Conservation (phyloP, 2,113 vertebrate genomes). For the Tetraodon nigroviridis region DNA sequence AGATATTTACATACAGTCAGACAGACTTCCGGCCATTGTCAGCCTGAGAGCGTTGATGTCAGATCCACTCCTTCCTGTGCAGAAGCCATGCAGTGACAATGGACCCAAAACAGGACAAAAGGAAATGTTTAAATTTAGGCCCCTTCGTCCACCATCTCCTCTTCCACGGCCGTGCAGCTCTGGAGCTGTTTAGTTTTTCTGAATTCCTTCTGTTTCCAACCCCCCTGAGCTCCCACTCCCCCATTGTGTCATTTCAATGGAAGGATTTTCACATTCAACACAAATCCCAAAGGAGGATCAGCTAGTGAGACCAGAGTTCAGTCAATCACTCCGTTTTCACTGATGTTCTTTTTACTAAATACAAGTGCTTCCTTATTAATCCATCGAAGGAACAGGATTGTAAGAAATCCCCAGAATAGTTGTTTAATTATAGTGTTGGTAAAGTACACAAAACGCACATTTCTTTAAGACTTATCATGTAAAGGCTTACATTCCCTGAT, state of each 20-base stretch:
- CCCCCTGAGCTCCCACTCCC: constrained; percentile 53
- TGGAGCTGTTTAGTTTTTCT: constrained; percentile 64
- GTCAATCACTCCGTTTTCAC: constrained; percentile 65
- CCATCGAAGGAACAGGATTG: neutral
- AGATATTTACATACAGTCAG: constrained; percentile 79
- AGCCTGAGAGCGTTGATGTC: constrained; percentile 73
- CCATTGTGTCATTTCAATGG: constrained; percentile 74
- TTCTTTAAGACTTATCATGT: no score
- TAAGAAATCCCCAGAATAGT: neutral
- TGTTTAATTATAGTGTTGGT: no score
- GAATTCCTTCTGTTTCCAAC: constrained; percentile 55
- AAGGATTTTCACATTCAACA: constrained; percentile 74
- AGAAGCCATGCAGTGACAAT: constrained; percentile 73
- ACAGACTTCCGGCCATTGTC: constrained; percentile 80
- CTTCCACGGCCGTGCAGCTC: constrained; percentile 52
- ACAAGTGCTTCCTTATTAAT: constrained; percentile 32
- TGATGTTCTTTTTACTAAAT: constrained; percentile 35
- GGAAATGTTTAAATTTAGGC: constrained; percentile 78
- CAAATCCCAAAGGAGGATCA: constrained; percentile 70
- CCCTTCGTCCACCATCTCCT: constrained; percentile 69
- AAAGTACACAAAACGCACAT: neutral
- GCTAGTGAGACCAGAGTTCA: constrained; percentile 66
- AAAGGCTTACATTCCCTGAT: no score
- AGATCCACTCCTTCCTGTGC: constrained; percentile 80
- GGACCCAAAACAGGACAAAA: constrained; percentile 75